Percentiles rank a stretch among this genome's conserved stretches.
Conservation (phyloP, 2,797 vertebrate genomes). For the Thaleichthys pacificus region DNA sequence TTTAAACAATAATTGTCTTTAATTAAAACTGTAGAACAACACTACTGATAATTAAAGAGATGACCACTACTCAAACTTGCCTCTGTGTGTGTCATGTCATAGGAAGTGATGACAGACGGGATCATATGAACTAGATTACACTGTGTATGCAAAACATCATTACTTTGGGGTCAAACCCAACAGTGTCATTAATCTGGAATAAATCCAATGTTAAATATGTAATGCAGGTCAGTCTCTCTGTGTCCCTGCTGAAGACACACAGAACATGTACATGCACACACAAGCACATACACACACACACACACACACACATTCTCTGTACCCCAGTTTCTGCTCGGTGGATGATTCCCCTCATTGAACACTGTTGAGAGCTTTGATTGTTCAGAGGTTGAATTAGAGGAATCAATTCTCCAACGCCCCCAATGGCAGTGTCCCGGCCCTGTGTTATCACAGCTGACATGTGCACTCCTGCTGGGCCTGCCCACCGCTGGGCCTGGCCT, state of each 20-base stretch:
- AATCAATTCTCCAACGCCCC: conserved; percentile 37
- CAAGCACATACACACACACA: not conserved
- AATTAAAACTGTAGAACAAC: not conserved
- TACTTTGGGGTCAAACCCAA: not conserved
- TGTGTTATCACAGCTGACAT: conserved; percentile 5
- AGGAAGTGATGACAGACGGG: no score
- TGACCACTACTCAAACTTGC: no score
- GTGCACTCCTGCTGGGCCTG: not conserved
- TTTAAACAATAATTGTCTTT: not conserved
- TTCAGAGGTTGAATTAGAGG: conserved; percentile 26
- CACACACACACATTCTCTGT: not conserved
- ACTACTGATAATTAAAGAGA: no score
- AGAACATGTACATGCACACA: not conserved
- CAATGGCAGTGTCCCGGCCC: conserved; percentile 12
- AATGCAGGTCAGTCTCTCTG: not conserved
- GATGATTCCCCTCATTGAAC: conserved; percentile 32
- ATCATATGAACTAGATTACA: not conserved
- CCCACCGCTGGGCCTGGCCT: not conserved
- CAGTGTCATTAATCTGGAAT: not conserved
- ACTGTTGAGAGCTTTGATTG: conserved; percentile 23
- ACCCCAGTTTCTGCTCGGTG: conserved; percentile 9
- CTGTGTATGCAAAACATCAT: not conserved
- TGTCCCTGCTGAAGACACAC: not conserved
- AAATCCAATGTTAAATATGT: not conserved
- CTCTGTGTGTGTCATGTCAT: no score